These are phyloP conservation scores for Carettochelys insculpta DNA, from an alignment of 2,113 vertebrate species.

Conservation along the genomic window DNA sequence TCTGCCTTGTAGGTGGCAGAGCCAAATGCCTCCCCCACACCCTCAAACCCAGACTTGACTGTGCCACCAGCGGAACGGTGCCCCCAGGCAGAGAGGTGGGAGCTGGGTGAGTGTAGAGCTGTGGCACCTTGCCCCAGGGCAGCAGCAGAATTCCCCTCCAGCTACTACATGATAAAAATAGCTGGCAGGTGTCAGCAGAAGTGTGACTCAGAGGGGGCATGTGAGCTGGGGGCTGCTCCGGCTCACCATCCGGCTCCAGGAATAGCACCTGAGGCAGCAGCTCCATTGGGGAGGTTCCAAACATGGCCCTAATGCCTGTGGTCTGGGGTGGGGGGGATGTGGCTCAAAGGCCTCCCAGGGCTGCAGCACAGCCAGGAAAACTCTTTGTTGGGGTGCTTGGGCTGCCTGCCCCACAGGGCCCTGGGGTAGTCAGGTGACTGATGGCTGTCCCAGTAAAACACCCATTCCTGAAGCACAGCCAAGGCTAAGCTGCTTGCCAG, in stretches of 20 bases:
- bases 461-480: background rate
- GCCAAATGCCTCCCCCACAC: background rate
- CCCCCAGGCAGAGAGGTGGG: background rate
- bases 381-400: too few relatives aligned
- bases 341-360: background rate
- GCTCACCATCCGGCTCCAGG: background rate
- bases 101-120: background rate
- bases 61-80: too few relatives aligned
- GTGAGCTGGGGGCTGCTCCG: background rate
- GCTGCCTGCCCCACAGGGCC: background rate
- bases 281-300: background rate
- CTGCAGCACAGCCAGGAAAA: background rate
- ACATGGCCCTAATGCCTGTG: background rate
- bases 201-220: background rate
- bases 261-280: background rate
- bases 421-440: background rate
- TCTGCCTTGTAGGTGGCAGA: background rate
- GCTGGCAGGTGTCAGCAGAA: background rate
- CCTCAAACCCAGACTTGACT: background rate
- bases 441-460: background rate
- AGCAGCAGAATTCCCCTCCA: background rate
- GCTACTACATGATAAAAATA: background rate
- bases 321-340: background rate
- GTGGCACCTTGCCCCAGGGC: background rate
- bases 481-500: background rate